Base-by-base conservation (phyloP, 2,888 invertebrate genomes). In the Rhorus exstirpatorius region DNA sequence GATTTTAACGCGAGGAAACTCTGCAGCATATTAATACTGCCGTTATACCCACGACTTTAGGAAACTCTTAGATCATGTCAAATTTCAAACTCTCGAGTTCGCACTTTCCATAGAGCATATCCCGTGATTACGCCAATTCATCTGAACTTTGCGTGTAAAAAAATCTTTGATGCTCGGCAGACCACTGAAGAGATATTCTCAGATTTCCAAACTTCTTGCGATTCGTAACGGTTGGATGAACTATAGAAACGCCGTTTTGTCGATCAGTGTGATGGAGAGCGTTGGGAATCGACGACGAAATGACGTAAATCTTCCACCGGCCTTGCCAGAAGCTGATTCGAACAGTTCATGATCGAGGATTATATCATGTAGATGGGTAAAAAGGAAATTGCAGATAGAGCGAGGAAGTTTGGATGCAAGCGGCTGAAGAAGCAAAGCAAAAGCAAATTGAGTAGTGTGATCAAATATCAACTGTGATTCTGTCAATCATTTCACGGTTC, bases 271-370 rank as follows among this genome's bases (percentile, higher is more conserved):
- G 79, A n/a, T 21, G 24, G n/a, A 44, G 24, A 46, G 12, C 17
- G 49, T 17, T 17, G 26, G 17, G 53, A 75, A 51, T 46, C 38
- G 61, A 35, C 72, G 79, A 67, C 63, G 65, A 83, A 81, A 77
- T 81, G 77, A 78, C 74, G 63, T 60, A 67, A 82, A 77, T 81
- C 83, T 84, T 72, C 72, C 14, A 21, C 31, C 60, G 35, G 63
- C 75, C 63, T 38, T 31, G 63, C 49, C 8, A 10, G 8, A 31
- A 51, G 17, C 63, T 53, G 46, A 70, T 71, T 61, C 61, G 41
- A 60, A 70, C 21, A 31, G 6, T 35, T 35, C n/a, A 14, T 24
- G 19, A 31, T 6, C 1, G 49, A 7, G 6, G 12, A 6, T 26
- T 26, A 26, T 14, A 35, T 35, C 12, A 49, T 58, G 38, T 31